Evolutionary conservation across 2,797 vertebrate species (phyloP).

Genomic region (Malurus leucopterus): DNA sequence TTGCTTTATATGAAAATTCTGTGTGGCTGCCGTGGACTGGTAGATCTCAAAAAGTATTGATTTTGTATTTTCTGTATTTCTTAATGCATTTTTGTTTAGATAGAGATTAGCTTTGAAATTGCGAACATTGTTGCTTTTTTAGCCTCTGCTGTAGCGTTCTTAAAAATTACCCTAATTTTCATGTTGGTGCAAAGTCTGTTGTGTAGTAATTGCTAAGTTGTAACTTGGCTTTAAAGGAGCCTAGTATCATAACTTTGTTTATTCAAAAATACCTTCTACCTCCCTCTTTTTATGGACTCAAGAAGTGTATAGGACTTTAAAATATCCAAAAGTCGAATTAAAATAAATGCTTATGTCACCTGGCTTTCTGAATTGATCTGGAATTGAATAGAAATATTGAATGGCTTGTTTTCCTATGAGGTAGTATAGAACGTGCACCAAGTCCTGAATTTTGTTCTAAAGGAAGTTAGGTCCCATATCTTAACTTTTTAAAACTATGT

Average conservation of each 20-base stretch:
- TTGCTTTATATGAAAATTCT: neutral
- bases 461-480: neutral
- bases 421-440: rapidly evolving
- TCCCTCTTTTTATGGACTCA: neutral
- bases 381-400: neutral
- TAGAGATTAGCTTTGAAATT: neutral
- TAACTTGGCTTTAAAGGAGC: neutral
- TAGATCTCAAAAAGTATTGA: neutral
- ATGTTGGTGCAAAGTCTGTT: neutral
- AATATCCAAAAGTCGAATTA: neutral
- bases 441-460: neutral
- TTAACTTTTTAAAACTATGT: neutral
- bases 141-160: neutral
- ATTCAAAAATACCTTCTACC: neutral
- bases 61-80: neutral
- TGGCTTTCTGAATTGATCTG: neutral
- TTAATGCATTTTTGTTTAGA: neutral
- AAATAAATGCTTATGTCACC: neutral
- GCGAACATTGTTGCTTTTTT: neutral
- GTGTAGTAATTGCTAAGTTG: neutral
- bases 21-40: rapidly evolving
- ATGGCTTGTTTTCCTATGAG: neutral
- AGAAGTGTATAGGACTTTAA: neutral
- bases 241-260: neutral
- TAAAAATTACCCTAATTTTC: neutral